phyloP scores from a whole-genome alignment of 2,888 invertebrate species.

The Pilophorus perplexus region DNA sequence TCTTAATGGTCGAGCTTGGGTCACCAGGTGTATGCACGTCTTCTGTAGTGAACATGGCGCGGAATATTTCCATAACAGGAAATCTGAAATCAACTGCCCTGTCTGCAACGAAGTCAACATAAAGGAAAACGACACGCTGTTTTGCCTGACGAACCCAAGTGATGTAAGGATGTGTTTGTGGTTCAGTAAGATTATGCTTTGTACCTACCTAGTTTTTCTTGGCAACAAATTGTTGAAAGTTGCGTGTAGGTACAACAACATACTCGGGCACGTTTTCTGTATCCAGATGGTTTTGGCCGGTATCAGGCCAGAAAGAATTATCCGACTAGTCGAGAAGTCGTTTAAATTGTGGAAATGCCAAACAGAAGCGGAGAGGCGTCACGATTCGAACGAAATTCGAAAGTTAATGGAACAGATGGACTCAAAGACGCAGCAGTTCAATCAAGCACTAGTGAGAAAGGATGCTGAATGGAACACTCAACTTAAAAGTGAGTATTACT shows the following conservation, averaged over 20 bases:
- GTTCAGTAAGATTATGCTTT: too few species aligned
- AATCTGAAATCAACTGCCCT: conserved; percentile 41
- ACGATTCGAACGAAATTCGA: conserved; percentile 11
- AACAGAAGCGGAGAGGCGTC: conserved; percentile 29
- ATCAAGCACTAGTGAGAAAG: conserved; percentile 12
- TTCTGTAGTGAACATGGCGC: conserved; percentile 47
- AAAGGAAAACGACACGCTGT: conserved; percentile 39
- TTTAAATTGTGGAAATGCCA: conserved; percentile 43
- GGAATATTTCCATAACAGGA: conserved; percentile 37
- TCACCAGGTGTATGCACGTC: conserved; percentile 47
- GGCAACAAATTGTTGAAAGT: too few species aligned
- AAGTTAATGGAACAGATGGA: conserved; percentile 14
- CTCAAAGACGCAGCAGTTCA: conserved; percentile 14
- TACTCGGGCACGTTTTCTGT: neutral
- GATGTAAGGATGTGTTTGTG: conserved; percentile 36
- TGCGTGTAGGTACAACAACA: neutral
- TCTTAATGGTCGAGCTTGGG: conserved; percentile 44
- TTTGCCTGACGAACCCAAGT: conserved; percentile 36
- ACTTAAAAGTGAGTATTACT: conserved; percentile 36
- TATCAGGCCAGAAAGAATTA: conserved; percentile 39
- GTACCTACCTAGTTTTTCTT: too few species aligned
- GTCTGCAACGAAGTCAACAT: conserved; percentile 43
- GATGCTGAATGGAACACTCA: conserved; percentile 31
- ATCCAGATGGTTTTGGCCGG: conserved; percentile 43
- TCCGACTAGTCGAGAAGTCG: conserved; percentile 30